Evolutionary conservation across 2,888 invertebrate species (phyloP).

Genomic region (Tenthredo distinguenda): DNA sequence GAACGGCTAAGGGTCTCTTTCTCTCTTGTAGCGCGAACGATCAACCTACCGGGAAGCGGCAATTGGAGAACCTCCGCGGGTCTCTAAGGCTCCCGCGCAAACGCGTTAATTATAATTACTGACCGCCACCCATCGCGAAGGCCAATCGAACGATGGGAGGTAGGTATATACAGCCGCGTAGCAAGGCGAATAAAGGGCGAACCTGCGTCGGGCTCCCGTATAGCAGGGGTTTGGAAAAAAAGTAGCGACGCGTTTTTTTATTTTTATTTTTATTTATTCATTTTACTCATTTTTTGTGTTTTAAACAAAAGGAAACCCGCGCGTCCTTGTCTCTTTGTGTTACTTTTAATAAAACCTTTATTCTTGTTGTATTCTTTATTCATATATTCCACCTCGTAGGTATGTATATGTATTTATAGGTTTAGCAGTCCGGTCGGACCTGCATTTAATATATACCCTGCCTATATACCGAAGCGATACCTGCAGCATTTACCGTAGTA

Average conservation of each 20-base stretch:
- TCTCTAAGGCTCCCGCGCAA: constrained; percentile 59
- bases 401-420: not conserved
- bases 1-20: not conserved
- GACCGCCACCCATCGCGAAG: constrained; percentile 63
- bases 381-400: not conserved
- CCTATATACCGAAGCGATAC: not conserved
- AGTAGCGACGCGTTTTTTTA: not conserved
- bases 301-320: no score
- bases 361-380: no score
- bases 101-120: constrained; percentile 72
- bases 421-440: not conserved
- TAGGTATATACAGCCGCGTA: not conserved
- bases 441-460: not conserved
- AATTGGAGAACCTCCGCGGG: constrained; percentile 47
- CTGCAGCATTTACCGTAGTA: not conserved
- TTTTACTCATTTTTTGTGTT: no score
- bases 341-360: no score
- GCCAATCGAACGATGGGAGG: constrained; percentile 45
- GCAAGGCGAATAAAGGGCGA: not conserved
- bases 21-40: not conserved
- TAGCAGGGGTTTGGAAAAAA: not conserved
- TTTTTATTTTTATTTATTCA: not conserved
- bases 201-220: not conserved
- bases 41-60: not conserved
- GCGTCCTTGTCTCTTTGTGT: no score